Base-by-base conservation (phyloP, 2,113 vertebrate species). In the Barbus barbus region DNA sequence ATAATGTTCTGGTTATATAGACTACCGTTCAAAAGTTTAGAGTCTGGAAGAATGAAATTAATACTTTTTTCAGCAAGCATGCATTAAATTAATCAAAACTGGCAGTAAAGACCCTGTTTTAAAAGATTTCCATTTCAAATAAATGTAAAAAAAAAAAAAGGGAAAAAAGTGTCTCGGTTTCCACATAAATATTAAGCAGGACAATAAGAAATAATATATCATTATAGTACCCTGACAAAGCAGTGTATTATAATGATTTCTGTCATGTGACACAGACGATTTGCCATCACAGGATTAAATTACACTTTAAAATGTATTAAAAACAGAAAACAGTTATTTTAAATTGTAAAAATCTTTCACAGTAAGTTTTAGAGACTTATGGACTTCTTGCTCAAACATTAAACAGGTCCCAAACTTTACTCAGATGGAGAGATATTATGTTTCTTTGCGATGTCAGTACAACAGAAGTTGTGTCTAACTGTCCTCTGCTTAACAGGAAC, bases 401-500 rank as follows among this genome's bases (percentile, higher is more conserved):
- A 51, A 51, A 1, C 16, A 51, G 48, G 48, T 16, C 48, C 16
- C 48, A 51, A 20, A 6, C 16, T 51, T 7, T 51, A 51, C 48
- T 51, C 16, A 1, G 5, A 38, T 33, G 65, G 65, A 22, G 31
- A 36, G 4, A 22, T 12, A 1, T 38, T 11, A 18, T 9, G 8
- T 22, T 36, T 71, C 33, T n/a, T 12, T 74, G 69, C 18, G n/a
- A 26, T 71, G 63, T 36, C 14, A 18, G 75, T 41, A 13, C 18
- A 53, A 26, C 9, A 18, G 11, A 77, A 24, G 51, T 78, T 82
- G 18, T 22, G 20, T 73, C 65, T 82, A 41, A 72, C 38, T 76
- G 71, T 13, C 36, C 58, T 63, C 11, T 76, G 6, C 44, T 28
- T 63, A 20, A 36, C 69, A 97, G 96, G 93, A 97, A 97, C 89